These are phyloP conservation scores for Hassar affinis DNA, from an alignment of 2,113 vertebrate species.

Conservation along the genomic window DNA sequence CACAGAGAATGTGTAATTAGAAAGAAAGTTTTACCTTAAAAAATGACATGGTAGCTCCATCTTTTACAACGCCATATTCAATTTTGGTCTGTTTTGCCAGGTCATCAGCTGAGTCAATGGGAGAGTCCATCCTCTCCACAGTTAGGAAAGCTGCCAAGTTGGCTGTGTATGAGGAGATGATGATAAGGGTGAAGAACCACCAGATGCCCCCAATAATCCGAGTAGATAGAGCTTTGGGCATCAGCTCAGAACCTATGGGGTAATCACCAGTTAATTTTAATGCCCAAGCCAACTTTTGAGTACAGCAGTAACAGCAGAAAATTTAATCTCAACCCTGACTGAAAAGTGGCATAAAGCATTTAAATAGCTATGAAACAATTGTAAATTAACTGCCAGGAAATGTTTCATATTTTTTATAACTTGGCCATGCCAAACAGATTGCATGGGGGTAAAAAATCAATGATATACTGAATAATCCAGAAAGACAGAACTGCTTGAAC, in stretches of 20 bases:
- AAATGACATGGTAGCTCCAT: constrained; percentile 97
- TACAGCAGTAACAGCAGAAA: constrained; percentile 20
- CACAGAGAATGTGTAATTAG: neutral
- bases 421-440: constrained; percentile 5
- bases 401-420: constrained; percentile 17
- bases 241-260: constrained; percentile 88
- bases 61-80: constrained; percentile 93
- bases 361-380: constrained; percentile 9
- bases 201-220: constrained; percentile 98
- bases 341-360: constrained; percentile 16
- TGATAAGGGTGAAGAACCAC: constrained; percentile 99
- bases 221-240: constrained; percentile 98
- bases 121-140: constrained; percentile 95
- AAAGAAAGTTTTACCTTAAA: constrained; percentile 82
- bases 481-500: neutral
- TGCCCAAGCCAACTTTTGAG: neutral
- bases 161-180: constrained; percentile 98
- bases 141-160: constrained; percentile 97
- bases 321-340: constrained; percentile 12
- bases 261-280: constrained; percentile 29
- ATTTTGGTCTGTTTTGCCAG: constrained; percentile 98
- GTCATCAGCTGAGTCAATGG: constrained; percentile 94
- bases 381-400: constrained; percentile 32
- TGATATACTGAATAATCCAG: constrained; percentile 22
- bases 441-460: constrained; percentile 2